Conservation (phyloP, 2,888 invertebrate species). For the Rotaria sp. region DNA sequence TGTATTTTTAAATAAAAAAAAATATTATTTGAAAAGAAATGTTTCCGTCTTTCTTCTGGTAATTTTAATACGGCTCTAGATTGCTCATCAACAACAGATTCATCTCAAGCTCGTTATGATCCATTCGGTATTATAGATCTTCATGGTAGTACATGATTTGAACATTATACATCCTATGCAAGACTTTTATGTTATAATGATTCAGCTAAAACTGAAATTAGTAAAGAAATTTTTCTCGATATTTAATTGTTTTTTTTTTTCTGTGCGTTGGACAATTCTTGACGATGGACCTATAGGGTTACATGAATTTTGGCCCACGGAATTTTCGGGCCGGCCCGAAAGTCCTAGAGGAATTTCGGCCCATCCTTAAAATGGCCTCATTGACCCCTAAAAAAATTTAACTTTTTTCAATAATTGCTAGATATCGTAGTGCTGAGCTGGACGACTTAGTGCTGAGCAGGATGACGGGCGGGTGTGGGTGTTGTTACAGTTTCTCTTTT, state of each 20-base stretch:
- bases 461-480: too few relatives aligned
- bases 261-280: constrained; percentile 32
- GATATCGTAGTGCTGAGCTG: too few relatives aligned
- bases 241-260: not conserved
- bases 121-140: constrained; percentile 59
- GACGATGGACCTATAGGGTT: constrained; percentile 39
- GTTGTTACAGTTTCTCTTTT: too few relatives aligned
- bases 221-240: constrained; percentile 44
- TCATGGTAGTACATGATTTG: constrained; percentile 56
- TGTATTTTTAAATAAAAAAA: not conserved
- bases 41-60: not conserved
- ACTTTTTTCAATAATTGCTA: too few relatives aligned
- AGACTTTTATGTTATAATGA: constrained; percentile 49
- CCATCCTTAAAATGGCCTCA: too few relatives aligned
- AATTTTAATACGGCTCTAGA: not conserved
- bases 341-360: too few relatives aligned
- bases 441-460: too few relatives aligned
- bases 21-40: not conserved
- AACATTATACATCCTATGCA: constrained; percentile 59
- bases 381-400: too few relatives aligned
- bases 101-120: constrained; percentile 55
- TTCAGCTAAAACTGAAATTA: constrained; percentile 49
- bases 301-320: too few relatives aligned
- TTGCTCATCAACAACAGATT: constrained; percentile 44
- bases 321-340: too few relatives aligned